Evolutionary conservation across 2,888 invertebrate genomes (phyloP).

Genomic region (Prosopocoilus inquinatus): DNA sequence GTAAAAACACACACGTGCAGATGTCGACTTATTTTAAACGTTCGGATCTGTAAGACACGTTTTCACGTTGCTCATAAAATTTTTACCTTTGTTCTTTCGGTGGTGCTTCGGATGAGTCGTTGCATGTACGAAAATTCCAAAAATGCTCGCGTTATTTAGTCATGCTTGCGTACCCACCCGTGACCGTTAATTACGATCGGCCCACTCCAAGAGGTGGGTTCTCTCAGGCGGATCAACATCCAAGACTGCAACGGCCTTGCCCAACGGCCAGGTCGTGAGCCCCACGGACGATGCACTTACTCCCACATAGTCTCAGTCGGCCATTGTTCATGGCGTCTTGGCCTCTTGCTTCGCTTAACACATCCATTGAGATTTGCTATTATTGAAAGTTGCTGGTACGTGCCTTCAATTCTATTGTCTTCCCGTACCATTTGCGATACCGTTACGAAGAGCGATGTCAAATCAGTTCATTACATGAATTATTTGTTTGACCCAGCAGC

Average conservation of each 20-base stretch:
- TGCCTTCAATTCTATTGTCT: no score
- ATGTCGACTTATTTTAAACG: neutral
- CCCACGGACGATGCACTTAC: constrained; percentile 30
- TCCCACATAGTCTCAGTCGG: constrained; percentile 19
- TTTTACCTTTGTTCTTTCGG: neutral
- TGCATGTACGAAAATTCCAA: neutral
- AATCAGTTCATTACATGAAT: no score
- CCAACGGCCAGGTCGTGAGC: constrained; percentile 23
- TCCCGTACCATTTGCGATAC: no score
- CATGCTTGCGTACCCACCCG: constrained; percentile 1
- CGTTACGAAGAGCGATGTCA: no score
- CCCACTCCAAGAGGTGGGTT: constrained; percentile 1
- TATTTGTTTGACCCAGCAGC: no score
- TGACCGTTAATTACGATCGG: neutral
- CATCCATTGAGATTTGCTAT: no score
- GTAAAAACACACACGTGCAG: neutral
- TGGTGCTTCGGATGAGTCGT: neutral
- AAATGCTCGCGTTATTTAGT: neutral
- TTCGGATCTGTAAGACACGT: neutral
- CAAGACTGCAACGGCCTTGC: constrained; percentile 24
- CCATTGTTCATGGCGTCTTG: no score
- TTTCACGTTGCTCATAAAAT: neutral
- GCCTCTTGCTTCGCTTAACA: no score
- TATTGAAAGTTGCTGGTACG: no score
- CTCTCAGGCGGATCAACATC: neutral